Conservation (phyloP, 2,797 vertebrate genomes). For the Lacerta bilineata region DNA sequence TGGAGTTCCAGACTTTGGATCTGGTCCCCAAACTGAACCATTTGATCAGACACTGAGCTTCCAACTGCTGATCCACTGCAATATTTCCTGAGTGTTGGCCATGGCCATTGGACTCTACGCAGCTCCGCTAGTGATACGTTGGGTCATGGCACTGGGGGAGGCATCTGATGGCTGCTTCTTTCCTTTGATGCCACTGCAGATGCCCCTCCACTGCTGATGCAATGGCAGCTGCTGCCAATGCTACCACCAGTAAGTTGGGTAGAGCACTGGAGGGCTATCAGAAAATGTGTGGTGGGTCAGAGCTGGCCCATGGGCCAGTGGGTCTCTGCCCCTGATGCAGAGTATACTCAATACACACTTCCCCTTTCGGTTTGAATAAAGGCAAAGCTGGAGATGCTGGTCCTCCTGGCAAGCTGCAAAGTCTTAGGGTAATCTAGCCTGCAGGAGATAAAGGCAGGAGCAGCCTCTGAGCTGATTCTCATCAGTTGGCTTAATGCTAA, state of each 20-base stretch:
- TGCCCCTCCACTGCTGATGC: not conserved
- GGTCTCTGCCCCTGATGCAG: not conserved
- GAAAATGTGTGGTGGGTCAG: not conserved
- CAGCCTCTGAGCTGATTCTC: not conserved
- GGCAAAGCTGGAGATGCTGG: not conserved
- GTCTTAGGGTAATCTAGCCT: not conserved
- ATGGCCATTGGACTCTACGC: too few relatives aligned
- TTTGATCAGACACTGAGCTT: too few relatives aligned
- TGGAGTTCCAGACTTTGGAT: too few relatives aligned
- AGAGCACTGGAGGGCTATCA: not conserved
- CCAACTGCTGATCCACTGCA: too few relatives aligned
- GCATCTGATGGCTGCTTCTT: not conserved
- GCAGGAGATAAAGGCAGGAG: not conserved
- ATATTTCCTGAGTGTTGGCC: too few relatives aligned
- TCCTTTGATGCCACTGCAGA: not conserved
- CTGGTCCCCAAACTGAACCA: too few relatives aligned
- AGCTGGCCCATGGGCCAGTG: not conserved
- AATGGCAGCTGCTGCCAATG: not conserved
- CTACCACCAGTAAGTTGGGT: not conserved
- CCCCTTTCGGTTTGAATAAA: not conserved
- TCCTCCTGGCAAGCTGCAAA: not conserved
- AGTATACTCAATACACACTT: not conserved
- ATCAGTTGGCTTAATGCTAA: not conserved
- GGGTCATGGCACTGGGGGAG: too few relatives aligned
- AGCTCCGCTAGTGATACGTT: too few relatives aligned